These are phyloP conservation scores for Hermetia illucens DNA, from an alignment of 1,140 invertebrate species.

Conservation along the genomic window DNA sequence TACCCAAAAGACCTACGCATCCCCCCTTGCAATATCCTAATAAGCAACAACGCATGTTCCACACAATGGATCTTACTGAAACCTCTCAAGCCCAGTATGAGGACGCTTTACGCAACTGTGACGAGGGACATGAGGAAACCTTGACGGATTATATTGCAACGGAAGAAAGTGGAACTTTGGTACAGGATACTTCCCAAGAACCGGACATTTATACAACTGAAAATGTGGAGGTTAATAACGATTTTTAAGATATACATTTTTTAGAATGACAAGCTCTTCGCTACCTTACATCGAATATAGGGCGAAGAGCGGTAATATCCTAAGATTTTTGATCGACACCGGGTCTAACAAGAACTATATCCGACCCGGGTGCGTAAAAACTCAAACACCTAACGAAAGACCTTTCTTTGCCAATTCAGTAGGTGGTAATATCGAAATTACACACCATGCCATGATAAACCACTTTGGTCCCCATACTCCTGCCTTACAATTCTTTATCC, in stretches of 20 bases:
- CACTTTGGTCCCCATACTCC: conserved; percentile 3
- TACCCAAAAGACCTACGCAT: no score
- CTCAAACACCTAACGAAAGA: not conserved
- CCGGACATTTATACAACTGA: no score
- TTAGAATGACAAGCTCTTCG: conserved; percentile 5
- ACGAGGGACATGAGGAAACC: no score
- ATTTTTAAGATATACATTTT: conserved; percentile 6
- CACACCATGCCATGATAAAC: conserved; percentile 6
- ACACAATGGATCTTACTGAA: no score
- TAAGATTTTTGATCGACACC: conserved; percentile 9
- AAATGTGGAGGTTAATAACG: no score
- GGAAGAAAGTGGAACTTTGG: no score
- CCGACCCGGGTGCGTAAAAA: not conserved
- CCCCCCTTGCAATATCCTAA: no score
- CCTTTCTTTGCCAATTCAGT: conserved; percentile 1
- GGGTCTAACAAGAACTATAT: conserved; percentile 6
- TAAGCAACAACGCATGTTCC: no score
- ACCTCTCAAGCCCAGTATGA: no score
- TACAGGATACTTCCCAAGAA: no score
- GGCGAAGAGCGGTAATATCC: conserved; percentile 2
- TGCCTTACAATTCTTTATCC: conserved; percentile 5
- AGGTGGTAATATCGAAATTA: conserved; percentile 3
- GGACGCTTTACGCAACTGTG: no score
- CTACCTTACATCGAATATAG: conserved; percentile 6
- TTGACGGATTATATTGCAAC: no score